Percentiles rank a stretch among this genome's conserved stretches.
Conservation (phyloP, 2,888 invertebrate species). For the Belgica antarctica region DNA sequence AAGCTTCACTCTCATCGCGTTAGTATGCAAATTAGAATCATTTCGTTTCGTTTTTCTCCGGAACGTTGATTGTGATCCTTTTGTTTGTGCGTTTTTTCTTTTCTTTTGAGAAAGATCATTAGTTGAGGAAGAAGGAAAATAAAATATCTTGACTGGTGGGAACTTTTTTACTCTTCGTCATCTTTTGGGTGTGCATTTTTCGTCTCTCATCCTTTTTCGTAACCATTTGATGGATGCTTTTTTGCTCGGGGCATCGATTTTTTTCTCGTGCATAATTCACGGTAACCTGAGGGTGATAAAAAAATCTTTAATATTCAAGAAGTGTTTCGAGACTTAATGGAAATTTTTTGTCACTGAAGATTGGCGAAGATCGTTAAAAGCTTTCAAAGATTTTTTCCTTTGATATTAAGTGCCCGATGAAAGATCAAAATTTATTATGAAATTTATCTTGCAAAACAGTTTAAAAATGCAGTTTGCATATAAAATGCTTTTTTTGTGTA, state of each 20-base stretch:
- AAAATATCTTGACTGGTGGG: constrained; percentile 33
- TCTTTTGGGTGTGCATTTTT: constrained; percentile 20
- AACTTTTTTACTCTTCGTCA: constrained; percentile 37
- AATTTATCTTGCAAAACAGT: too few species aligned
- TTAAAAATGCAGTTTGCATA: too few species aligned
- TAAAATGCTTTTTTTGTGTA: too few species aligned
- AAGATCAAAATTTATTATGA: too few species aligned
- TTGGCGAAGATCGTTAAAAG: too few species aligned
- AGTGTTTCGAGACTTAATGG: background rate
- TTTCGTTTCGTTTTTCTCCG: constrained; percentile 27
- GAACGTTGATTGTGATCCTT: constrained; percentile 36
- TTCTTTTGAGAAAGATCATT: constrained; percentile 32
- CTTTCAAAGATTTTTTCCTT: too few species aligned
- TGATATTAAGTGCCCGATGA: too few species aligned
- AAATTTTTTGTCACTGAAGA: too few species aligned
- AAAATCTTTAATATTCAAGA: background rate
- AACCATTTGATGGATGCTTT: constrained; percentile 15
- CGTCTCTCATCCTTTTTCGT: constrained; percentile 14
- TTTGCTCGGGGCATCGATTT: constrained; percentile 3
- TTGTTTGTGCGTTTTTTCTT: constrained; percentile 14
- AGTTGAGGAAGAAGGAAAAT: constrained; percentile 5
- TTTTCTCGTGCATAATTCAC: background rate
- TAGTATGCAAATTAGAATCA: constrained; percentile 42
- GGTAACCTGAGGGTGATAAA: background rate
- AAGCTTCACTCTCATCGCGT: constrained; percentile 35